phyloP scores from a whole-genome alignment of 2,113 vertebrate genomes.

The Tapirus terrestris region DNA sequence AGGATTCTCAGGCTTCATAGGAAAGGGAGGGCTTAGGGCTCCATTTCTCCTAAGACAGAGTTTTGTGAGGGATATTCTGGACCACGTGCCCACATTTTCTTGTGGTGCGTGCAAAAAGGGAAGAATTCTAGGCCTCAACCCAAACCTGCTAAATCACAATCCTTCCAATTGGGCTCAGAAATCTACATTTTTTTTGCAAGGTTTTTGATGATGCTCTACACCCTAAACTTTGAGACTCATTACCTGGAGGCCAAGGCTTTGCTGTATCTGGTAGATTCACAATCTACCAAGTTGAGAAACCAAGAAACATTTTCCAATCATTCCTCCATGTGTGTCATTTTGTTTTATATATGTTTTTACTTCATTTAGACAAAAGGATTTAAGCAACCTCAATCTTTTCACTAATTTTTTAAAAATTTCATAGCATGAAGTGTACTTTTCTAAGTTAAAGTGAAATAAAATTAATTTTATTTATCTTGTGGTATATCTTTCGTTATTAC shows the following conservation, averaged over 20 bases:
- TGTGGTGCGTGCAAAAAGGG: neutral
- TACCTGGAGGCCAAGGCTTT: neutral
- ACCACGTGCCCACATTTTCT: neutral
- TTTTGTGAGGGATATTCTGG: neutral
- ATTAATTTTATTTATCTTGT: conserved; percentile 26
- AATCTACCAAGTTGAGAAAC: neutral
- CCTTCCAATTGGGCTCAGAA: neutral
- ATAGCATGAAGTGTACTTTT: neutral
- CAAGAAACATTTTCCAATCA: neutral
- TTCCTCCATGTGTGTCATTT: neutral
- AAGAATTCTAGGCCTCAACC: neutral
- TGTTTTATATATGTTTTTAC: neutral
- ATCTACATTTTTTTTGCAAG: neutral
- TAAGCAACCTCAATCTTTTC: neutral
- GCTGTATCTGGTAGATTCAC: neutral
- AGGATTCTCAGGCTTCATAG: neutral
- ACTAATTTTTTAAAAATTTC: neutral
- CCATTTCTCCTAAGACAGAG: neutral
- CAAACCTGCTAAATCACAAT: neutral
- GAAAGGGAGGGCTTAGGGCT: neutral
- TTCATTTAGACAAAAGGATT: neutral
- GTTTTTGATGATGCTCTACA: neutral
- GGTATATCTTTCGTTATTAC: neutral
- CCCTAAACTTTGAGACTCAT: neutral
- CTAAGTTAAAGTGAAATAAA: conserved; percentile 29